Conservation (phyloP, 2,797 vertebrate genomes). For the Jordanella pulchra region DNA sequence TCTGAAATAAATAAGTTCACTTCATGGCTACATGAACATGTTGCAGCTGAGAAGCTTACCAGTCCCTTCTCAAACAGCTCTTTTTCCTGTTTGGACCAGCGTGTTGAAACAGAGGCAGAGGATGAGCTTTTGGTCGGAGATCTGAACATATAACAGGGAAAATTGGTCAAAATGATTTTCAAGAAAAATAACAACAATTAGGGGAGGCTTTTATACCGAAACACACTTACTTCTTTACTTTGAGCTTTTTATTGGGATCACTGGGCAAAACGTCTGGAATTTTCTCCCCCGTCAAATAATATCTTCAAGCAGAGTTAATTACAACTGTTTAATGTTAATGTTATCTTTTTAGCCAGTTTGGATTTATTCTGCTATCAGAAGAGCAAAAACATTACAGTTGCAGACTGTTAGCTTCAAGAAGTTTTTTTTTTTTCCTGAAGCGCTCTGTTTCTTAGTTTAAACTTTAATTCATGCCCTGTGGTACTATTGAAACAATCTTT, state of each 20-base stretch:
- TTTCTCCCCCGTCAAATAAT: conserved; percentile 89
- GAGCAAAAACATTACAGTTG: too few relatives aligned
- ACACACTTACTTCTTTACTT: conserved; percentile 76
- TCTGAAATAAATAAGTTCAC: not conserved
- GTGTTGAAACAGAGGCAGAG: conserved; percentile 74
- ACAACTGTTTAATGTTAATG: conserved; percentile 20
- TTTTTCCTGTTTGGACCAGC: conserved; percentile 93
- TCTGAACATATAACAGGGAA: conserved; percentile 50
- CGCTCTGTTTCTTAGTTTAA: too few relatives aligned
- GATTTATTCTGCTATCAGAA: not conserved
- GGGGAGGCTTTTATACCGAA: not conserved
- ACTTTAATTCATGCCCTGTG: too few relatives aligned
- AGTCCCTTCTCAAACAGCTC: conserved; percentile 93
- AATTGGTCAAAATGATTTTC: not conserved
- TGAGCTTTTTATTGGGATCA: conserved; percentile 74
- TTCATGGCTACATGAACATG: not conserved
- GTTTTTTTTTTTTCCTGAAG: too few relatives aligned
- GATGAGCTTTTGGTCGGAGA: conserved; percentile 83
- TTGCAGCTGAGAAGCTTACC: conserved; percentile 70
- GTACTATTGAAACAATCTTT: too few relatives aligned
- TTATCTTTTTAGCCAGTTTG: not conserved
- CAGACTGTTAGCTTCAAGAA: too few relatives aligned
- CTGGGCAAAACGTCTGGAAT: conserved; percentile 82
- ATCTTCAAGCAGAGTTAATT: conserved; percentile 82
- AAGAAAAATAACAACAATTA: not conserved